A percentile compares a stretch with the other conserved stretches of the same genome.
Conservation (phyloP, 2,797 vertebrate species). For the Coreius guichenoti region DNA sequence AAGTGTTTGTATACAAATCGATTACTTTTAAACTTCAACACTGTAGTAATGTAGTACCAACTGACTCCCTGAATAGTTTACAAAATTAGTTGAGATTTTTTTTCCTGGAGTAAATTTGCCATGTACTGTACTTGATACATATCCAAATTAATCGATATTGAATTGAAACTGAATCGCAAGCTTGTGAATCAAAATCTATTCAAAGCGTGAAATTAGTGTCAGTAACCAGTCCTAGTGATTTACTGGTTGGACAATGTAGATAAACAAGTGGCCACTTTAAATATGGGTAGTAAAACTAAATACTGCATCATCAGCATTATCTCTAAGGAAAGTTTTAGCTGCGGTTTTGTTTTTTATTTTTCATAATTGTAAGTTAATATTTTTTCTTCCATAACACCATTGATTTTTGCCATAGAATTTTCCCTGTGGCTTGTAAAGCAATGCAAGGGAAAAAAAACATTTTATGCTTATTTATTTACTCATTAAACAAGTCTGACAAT, state of each 20-base stretch:
- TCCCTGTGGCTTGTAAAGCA: neutral
- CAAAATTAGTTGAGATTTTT: neutral
- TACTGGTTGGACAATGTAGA: neutral
- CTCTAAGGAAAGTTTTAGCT: neutral
- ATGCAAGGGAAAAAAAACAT: neutral
- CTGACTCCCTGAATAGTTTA: neutral
- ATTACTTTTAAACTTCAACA: neutral
- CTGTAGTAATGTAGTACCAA: neutral
- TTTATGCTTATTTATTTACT: neutral
- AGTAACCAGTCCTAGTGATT: neutral
- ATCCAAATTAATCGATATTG: neutral
- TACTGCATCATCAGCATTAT: neutral
- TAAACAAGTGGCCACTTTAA: neutral
- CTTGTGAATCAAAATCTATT: neutral
- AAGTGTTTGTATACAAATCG: neutral
- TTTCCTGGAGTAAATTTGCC: neutral
- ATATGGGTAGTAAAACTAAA: neutral
- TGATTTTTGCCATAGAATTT: neutral
- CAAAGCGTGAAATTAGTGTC: neutral
- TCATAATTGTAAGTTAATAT: neutral
- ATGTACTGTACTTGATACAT: neutral
- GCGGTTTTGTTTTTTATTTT: neutral
- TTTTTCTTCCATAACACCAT: neutral
- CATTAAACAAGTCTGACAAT: neutral
- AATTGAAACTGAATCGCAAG: neutral